These are phyloP conservation scores for Brachylomia viminalis DNA, from an alignment of 2,888 invertebrate genomes.

Conservation along the genomic window DNA sequence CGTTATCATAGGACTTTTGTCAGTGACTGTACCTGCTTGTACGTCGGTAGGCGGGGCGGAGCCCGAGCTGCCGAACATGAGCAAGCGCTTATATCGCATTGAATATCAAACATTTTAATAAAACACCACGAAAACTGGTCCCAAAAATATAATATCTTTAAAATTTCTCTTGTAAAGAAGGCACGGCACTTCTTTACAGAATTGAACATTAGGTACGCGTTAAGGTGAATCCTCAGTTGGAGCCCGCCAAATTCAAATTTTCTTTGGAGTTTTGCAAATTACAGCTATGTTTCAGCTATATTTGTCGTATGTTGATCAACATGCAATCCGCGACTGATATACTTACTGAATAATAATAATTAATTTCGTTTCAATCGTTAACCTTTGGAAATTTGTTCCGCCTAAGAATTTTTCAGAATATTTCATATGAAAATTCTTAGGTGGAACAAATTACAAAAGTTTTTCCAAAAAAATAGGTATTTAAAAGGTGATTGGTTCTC, in stretches of 20 bases:
- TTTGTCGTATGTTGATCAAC: no score
- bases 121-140: not conserved
- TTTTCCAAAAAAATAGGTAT: not conserved
- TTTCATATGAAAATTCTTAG: no score
- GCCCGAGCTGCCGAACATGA: slow-evolving; percentile 26
- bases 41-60: slow-evolving; percentile 22
- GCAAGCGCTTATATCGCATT: slow-evolving; percentile 14
- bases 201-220: not conserved
- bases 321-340: no score
- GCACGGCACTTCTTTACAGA: not conserved
- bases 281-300: no score
- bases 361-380: no score
- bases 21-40: slow-evolving; percentile 17
- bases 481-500: not conserved
- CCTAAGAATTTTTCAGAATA: no score
- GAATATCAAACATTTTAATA: slow-evolving; percentile 34
- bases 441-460: no score
- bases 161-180: not conserved
- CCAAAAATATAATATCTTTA: slow-evolving; percentile 15
- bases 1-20: not conserved
- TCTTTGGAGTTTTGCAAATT: no score
- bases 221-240: not conserved
- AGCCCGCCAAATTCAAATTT: no score
- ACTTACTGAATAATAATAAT: no score
- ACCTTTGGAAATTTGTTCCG: no score